Conservation (phyloP, 2,888 invertebrate species). For the Phoenoteleia sp. region DNA sequence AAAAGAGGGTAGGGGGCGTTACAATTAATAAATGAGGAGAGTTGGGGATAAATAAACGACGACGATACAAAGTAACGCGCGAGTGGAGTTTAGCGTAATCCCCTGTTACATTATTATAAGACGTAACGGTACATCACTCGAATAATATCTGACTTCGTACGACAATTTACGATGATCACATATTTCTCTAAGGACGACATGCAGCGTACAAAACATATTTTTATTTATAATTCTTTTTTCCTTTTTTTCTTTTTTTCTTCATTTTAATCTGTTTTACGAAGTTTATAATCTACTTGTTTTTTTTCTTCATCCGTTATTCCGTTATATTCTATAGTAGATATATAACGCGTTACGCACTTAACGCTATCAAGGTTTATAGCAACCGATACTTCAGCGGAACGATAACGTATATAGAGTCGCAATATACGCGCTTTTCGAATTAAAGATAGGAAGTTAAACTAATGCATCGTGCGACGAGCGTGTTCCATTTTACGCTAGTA, state of each 20-base stretch:
- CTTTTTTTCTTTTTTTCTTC: slow-evolving; percentile 73
- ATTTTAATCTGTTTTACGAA: slow-evolving; percentile 74
- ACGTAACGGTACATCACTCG: slow-evolving; percentile 78
- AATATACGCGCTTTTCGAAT: slow-evolving; percentile 73
- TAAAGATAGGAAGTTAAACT: slow-evolving; percentile 77
- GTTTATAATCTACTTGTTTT: slow-evolving; percentile 71
- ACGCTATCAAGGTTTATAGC: slow-evolving; percentile 80
- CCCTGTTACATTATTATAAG: slow-evolving; percentile 68
- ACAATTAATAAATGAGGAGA: slow-evolving; percentile 22
- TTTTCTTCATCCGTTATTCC: slow-evolving; percentile 76
- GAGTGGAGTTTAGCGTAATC: slow-evolving; percentile 73
- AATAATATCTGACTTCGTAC: slow-evolving; percentile 76
- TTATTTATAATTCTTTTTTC: slow-evolving; percentile 79
- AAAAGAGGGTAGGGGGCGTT: slow-evolving; percentile 24
- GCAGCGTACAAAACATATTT: slow-evolving; percentile 86
- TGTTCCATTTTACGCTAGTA: slow-evolving; percentile 47
- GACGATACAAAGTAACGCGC: slow-evolving; percentile 66
- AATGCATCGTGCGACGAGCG: slow-evolving; percentile 73
- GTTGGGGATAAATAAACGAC: slow-evolving; percentile 45
- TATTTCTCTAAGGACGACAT: slow-evolving; percentile 83
- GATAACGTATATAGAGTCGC: slow-evolving; percentile 71
- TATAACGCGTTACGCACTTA: slow-evolving; percentile 79
- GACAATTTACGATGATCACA: slow-evolving; percentile 80
- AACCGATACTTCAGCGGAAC: slow-evolving; percentile 78
- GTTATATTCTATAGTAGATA: slow-evolving; percentile 79